phyloP scores from a whole-genome alignment of 2,888 invertebrate species.

The Dione vanillae region DNA sequence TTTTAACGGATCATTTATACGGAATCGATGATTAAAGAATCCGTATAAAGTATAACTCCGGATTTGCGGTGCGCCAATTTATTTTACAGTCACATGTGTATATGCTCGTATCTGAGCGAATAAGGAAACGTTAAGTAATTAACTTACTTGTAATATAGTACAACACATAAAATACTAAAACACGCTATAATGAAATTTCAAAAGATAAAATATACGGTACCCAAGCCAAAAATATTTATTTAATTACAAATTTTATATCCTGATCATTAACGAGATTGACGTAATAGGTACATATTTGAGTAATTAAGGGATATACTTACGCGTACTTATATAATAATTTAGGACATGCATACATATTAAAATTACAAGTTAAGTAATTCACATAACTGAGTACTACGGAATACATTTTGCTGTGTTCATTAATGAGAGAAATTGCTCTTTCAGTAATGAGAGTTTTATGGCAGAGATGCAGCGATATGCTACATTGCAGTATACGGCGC shows the following conservation, averaged over 20 bases:
- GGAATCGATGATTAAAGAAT: slow-evolving; percentile 67
- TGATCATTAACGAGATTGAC: background rate
- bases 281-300: background rate
- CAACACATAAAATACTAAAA: background rate
- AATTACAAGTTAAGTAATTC: slow-evolving; percentile 29
- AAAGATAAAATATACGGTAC: background rate
- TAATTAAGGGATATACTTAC: background rate
- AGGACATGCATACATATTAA: slow-evolving; percentile 6
- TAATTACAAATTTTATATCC: slow-evolving; percentile 3
- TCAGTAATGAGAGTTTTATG: slow-evolving; percentile 47
- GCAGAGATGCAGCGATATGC: slow-evolving; percentile 43
- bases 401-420: slow-evolving; percentile 43
- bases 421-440: slow-evolving; percentile 49
- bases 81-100: slow-evolving; percentile 63
- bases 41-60: slow-evolving; percentile 73
- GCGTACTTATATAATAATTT: background rate
- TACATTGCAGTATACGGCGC: slow-evolving; percentile 35
- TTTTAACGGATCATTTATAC: slow-evolving; percentile 77
- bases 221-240: background rate
- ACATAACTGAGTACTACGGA: slow-evolving; percentile 37
- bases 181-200: background rate
- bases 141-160: background rate
- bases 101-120: slow-evolving; percentile 13
- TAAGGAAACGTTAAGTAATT: slow-evolving; percentile 16
- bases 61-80: slow-evolving; percentile 74